Evolutionary conservation across 2,888 invertebrate species (phyloP).

Genomic region (Mamestra brassicae): DNA sequence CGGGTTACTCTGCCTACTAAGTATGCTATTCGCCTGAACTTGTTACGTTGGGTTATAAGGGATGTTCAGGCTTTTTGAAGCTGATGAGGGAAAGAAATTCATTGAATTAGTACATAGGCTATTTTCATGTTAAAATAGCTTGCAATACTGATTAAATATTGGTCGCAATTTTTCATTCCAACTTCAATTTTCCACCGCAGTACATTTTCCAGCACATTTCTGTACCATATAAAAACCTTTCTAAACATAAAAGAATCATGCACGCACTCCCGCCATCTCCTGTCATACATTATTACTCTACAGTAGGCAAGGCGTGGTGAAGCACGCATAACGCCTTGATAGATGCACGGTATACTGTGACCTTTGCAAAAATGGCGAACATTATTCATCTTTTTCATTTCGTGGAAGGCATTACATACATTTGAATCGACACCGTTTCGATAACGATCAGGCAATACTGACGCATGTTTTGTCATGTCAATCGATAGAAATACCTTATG

Average conservation of each 20-base stretch:
- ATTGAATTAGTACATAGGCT: background rate
- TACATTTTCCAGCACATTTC: slow-evolving; percentile 1
- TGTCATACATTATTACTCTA: slow-evolving; percentile 49
- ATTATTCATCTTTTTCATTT: slow-evolving; percentile 59
- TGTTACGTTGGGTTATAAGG: background rate
- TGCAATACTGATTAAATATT: background rate
- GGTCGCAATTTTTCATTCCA: too few relatives aligned
- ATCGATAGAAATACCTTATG: slow-evolving; percentile 37
- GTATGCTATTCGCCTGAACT: slow-evolving; percentile 2
- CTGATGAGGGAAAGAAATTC: background rate
- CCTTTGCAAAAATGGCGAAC: slow-evolving; percentile 45
- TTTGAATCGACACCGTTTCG: slow-evolving; percentile 48
- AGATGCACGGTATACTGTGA: slow-evolving; percentile 50
- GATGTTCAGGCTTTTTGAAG: background rate
- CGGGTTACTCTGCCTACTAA: slow-evolving; percentile 8
- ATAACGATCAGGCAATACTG: slow-evolving; percentile 56
- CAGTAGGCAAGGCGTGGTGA: slow-evolving; percentile 36
- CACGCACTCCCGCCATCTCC: slow-evolving; percentile 16
- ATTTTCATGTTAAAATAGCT: background rate
- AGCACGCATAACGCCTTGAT: slow-evolving; percentile 50
- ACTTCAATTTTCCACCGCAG: background rate
- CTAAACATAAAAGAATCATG: slow-evolving; percentile 38
- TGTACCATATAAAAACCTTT: slow-evolving; percentile 24
- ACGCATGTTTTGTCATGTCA: slow-evolving; percentile 46
- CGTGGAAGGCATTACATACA: slow-evolving; percentile 36